Conservation (phyloP, 1,140 invertebrate genomes). For the Megathymus violae region DNA sequence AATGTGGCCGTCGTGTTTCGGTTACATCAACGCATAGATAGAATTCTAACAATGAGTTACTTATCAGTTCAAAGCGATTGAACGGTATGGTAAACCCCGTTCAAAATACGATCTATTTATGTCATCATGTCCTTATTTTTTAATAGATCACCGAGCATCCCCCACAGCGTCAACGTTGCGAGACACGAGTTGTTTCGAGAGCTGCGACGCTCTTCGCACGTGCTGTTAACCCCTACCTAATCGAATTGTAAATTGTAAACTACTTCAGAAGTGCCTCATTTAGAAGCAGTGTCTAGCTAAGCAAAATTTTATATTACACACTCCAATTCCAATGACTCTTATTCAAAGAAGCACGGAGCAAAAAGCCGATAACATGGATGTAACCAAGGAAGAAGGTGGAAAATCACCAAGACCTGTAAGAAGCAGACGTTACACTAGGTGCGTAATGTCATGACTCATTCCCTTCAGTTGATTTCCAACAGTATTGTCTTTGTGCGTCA, state of each 20-base stretch:
- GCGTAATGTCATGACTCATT: constrained; percentile 73
- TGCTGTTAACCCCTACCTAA: constrained; percentile 48
- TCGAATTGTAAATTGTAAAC: not conserved
- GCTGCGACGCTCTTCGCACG: constrained; percentile 71
- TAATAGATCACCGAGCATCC: constrained; percentile 81
- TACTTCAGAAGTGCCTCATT: constrained; percentile 23
- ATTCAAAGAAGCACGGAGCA: constrained; percentile 59
- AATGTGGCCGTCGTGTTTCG: constrained; percentile 83
- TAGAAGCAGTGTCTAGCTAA: constrained; percentile 12
- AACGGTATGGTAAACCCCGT: constrained; percentile 52
- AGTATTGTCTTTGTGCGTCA: constrained; percentile 78
- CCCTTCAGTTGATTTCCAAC: constrained; percentile 64
- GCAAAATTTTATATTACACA: not conserved
- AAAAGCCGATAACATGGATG: constrained; percentile 61
- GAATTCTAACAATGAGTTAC: constrained; percentile 55
- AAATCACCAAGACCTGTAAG: constrained; percentile 83
- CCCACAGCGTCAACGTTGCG: constrained; percentile 69
- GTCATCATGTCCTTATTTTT: constrained; percentile 82
- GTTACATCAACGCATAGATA: constrained; percentile 78
- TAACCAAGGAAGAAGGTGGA: constrained; percentile 59
- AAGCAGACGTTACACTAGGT: constrained; percentile 85
- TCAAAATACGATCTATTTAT: constrained; percentile 79
- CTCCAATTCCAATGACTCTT: constrained; percentile 63
- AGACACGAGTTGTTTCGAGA: constrained; percentile 71
- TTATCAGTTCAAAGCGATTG: constrained; percentile 58